Base-by-base conservation (phyloP, 2,888 invertebrate genomes). In the Cynaeus angustus region DNA sequence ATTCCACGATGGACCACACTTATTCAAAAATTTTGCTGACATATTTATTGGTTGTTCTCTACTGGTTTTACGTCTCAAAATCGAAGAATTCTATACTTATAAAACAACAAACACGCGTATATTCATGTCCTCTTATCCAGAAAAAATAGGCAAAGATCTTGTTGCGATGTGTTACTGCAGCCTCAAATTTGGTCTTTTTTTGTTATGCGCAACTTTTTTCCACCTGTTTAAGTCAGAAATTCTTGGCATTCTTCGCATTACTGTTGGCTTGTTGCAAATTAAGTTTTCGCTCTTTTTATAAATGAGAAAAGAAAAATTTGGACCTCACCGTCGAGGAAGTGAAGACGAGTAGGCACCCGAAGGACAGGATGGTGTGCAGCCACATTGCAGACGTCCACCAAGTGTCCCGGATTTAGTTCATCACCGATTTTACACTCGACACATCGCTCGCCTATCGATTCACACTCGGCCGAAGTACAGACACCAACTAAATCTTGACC, bases 381-480 rank as follows among this genome's bases (percentile, higher is more conserved):
- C 72, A 72, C 74, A 74, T 74, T 43, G 65, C 71, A 64, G 53
- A 68, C 52, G 58, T 58, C 58, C 43, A 56, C 45, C 69, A 62
- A 55, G 61, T 56, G 53, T 65, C 45, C 50, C 65, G 45, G 55
- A 66, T 56, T 66, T 37, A 53, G 56, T 59, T 59, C 66, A 58
- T 50, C 66, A 67, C 66, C 41, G 28, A 16, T 53, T 58, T 41
- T 45, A 66, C 52, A 59, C 52, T 59, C 45, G 52, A 59, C 58
- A 67, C 66, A 59, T 59, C 66, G 59, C 59, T 59, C 45, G 33
- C 7, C 30, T 46, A 41, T 64, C 64, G 59, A 59, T 58, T 66
- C 56, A 38, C 56, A 13, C 66, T 43, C 58, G 59, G 13, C 26
- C 58, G 65, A 56, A 70, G 68, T 55, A 67, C 70, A 65, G 61